A percentile compares a stretch with the other conserved stretches of the same genome.
Evolutionary conservation across 2,113 vertebrate species (phyloP).

Genomic region (Rhea americana): DNA sequence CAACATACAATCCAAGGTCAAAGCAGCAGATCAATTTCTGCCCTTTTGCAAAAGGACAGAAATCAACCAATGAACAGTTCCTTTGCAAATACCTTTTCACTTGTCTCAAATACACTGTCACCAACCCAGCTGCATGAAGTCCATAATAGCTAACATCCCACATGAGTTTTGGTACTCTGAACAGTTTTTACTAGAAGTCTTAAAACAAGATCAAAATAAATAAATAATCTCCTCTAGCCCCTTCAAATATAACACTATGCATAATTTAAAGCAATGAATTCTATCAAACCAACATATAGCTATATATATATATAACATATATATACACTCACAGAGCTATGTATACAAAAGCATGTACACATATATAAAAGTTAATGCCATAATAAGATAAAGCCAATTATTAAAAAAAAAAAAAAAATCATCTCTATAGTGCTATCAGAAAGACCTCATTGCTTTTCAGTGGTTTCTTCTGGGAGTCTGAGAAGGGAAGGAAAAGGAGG

Average conservation of each 20-base stretch:
- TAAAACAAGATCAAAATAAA: not conserved
- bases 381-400: not conserved
- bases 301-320: not conserved
- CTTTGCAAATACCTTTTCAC: not conserved
- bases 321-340: not conserved
- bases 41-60: not conserved
- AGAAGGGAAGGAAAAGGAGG: not conserved
- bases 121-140: not conserved
- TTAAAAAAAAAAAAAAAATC: not conserved
- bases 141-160: not conserved
- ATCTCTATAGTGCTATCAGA: not conserved
- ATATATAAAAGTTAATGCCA: not conserved
- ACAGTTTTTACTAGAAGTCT: not conserved
- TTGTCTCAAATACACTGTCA: not conserved
- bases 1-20: not conserved
- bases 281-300: not conserved
- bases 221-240: not conserved
- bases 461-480: not conserved
- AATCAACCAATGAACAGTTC: not conserved
- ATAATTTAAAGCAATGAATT: not conserved
- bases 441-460: not conserved
- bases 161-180: not conserved
- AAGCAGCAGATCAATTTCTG: not conserved
- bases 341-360: not conserved
- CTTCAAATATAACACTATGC: not conserved